Evolutionary conservation across 1,140 invertebrate genomes (phyloP), one percentile per base, ranked within the genome.

Genomic region (Drosophila melanogaster): DNA sequence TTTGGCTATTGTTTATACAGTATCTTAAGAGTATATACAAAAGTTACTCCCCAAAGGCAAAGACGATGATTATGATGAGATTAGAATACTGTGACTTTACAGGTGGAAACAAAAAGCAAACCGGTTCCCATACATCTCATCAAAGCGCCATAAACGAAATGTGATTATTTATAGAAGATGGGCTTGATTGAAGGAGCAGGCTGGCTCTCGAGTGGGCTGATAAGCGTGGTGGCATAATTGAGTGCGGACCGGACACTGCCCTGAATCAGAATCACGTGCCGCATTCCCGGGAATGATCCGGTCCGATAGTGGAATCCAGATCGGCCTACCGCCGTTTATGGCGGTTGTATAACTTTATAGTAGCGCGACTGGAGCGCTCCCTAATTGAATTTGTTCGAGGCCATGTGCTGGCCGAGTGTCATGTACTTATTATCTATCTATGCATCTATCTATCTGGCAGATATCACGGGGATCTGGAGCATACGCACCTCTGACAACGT

Each of bases 401-500:
- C 55, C 73, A 70, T 55, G 69, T 51, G 33, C 54, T 54, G 22
- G 14, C 22, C 64, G 51, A 56, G n/a, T 78, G 61, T 40, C 78
- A 86, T 81, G 69, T 60, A 59, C 59, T 35, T 30, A 64, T 67
- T 73, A 66, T 60, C 43, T 65, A 19, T 43, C 60, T 51, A 47
- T 47, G 19, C 53, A 47, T 65, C 22, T 46, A 37, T 38, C 43
- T 50, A 43, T 41, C 59, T 67, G 46, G 37, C 43, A 41, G 49
- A 65, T 75, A 79, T 90, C 67, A 44, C 17, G 24, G 66, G 50
- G 64, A 47, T 40, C 8, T 47, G 26, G 57, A 56, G 80, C 56
- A 62, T 78, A 92, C 89, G 69, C 75, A 91, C 79, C 85, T 78
- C 72, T 56, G 14, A 56, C 62, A 15, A 62, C 61, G 65, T 66